Evolutionary conservation across 37 sponge, comb jelly and placozoan species (phyloP), one percentile per base, ranked within the genome.

Genomic region (Axinella damicornis): DNA sequence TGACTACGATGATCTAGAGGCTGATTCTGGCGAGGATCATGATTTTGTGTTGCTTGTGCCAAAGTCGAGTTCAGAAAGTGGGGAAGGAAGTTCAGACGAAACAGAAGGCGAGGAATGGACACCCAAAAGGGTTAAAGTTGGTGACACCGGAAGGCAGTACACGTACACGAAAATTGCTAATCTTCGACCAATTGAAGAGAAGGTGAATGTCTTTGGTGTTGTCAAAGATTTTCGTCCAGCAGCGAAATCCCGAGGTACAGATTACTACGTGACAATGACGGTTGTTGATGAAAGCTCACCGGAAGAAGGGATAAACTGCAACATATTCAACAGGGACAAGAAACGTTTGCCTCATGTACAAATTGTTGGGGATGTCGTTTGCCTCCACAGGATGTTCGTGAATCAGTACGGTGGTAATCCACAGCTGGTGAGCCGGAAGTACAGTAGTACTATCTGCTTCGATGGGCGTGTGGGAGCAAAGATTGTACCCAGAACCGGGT

Each of bases 161-260:
- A 6, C 15, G 0, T 88, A 88, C 77, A 88, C 60, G 16, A 39
- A 68, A 34, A 56, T 88, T 18, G 66, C 57, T 9, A 53, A 82
- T 2, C 58, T 88, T 5, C 57, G 70, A 61, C 53, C 34, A 13
- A 61, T 46, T 20, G 30, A 63, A 15, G 35, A 73, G 41, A 88
- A 74, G 31, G 71, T 76, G 61, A 70, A 88, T 59, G 61, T 82
- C 25, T 57, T 68, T 88, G 83, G 83, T 31, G 72, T 88, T 12
- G 83, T 88, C 25, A 82, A 74, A 65, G 60, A 78, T 12, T 88
- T 88, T 72, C 76, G 57, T 22, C 73, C 71, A 6, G 52, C 63
- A 0, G 25, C n/a, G 0, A 63, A 25, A 33, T 61, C 78, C 1
- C 21, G 69, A 34, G 89, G 89, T 0, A 66, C 61, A 2, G 89